phyloP scores from a whole-genome alignment of 2,888 invertebrate genomes.

The Uropetala carovei region DNA sequence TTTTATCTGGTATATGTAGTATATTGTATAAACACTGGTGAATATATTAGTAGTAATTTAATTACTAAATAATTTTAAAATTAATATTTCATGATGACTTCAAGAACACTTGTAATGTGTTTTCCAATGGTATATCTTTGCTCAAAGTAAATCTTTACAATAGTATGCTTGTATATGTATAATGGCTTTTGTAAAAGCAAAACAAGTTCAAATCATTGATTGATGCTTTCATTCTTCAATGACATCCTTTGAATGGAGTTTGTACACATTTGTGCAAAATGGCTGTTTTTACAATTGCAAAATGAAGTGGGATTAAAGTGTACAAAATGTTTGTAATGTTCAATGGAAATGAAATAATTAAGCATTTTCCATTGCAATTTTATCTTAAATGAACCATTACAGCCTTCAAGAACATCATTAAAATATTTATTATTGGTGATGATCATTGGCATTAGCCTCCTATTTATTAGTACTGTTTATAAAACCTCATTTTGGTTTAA shows the following conservation, averaged over 20 bases:
- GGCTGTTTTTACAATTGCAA: slow-evolving; percentile 5
- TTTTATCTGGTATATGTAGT: neutral
- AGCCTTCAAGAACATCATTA: neutral
- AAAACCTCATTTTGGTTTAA: too few relatives aligned
- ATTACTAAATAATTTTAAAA: neutral
- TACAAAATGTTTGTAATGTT: neutral
- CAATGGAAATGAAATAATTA: neutral
- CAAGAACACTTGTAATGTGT: neutral
- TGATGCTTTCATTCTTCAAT: too few relatives aligned
- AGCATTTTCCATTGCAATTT: neutral
- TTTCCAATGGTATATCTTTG: neutral
- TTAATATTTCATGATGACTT: neutral
- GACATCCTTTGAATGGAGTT: neutral
- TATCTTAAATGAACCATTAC: neutral
- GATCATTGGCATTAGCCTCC: neutral
- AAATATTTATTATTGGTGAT: neutral
- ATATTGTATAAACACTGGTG: neutral
- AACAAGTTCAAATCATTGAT: neutral
- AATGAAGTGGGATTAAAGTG: neutral
- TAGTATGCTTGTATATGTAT: neutral
- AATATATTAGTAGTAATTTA: slow-evolving; percentile 14
- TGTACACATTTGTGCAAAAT: neutral
- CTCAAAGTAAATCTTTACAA: neutral
- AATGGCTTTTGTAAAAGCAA: slow-evolving; percentile 12
- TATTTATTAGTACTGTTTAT: too few relatives aligned